Evolutionary conservation across 2,888 invertebrate genomes (phyloP).

Genomic region (Hoplodrina ambigua): DNA sequence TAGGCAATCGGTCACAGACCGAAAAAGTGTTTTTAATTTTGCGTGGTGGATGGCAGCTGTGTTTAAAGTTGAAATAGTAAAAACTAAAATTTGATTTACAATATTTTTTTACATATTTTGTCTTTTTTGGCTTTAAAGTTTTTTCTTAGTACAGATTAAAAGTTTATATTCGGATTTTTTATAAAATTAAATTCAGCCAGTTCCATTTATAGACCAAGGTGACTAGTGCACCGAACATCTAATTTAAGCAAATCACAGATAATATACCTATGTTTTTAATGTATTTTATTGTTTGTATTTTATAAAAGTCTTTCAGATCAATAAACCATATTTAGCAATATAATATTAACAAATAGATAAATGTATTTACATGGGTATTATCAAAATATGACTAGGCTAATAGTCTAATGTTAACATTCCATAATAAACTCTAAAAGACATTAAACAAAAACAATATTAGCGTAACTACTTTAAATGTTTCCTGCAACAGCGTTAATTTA

Average conservation of each 20-base stretch:
- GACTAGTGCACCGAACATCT: neutral
- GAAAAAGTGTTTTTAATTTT: constrained; percentile 51
- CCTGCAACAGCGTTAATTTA: constrained; percentile 51
- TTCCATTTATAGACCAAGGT: too few relatives aligned
- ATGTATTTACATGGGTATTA: too few relatives aligned
- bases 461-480: constrained; percentile 36
- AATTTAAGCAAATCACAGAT: constrained; percentile 5
- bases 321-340: too few relatives aligned
- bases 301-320: too few relatives aligned
- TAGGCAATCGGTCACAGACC: constrained; percentile 37
- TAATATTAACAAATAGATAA: too few relatives aligned
- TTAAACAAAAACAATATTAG: constrained; percentile 33
- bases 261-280: neutral
- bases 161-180: too few relatives aligned
- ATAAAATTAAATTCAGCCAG: too few relatives aligned
- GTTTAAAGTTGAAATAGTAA: neutral
- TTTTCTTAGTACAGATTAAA: too few relatives aligned
- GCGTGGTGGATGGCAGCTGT: constrained; percentile 9
- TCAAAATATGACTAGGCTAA: too few relatives aligned
- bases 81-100: neutral
- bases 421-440: constrained; percentile 3
- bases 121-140: neutral
- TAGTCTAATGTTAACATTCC: neutral
- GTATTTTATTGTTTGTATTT: too few relatives aligned
- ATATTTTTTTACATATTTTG: neutral